These are phyloP conservation scores for Toxotes jaculatrix DNA, from an alignment of 2,113 vertebrate genomes.

Conservation along the genomic window DNA sequence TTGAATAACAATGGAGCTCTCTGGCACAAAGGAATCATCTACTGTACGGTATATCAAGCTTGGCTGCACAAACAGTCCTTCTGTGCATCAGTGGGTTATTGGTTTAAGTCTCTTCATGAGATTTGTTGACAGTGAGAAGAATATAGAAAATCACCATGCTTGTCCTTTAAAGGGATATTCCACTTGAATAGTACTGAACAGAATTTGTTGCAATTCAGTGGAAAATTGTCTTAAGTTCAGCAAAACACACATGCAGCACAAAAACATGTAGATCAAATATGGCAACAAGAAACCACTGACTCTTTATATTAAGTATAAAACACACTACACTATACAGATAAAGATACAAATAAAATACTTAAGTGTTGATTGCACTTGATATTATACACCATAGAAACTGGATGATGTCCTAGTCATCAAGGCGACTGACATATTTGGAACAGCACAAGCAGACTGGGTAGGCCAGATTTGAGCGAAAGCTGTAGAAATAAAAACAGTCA, in stretches of 20 bases:
- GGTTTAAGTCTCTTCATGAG: neutral
- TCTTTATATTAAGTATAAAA: neutral
- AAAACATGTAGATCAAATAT: neutral
- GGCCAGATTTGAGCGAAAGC: too few relatives aligned
- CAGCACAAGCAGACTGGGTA: too few relatives aligned
- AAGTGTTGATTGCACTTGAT: neutral
- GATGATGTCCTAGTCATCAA: too few relatives aligned
- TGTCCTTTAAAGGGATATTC: neutral
- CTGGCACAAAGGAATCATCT: neutral
- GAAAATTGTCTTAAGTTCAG: neutral
- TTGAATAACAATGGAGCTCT: neutral
- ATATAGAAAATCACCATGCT: neutral
- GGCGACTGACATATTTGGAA: too few relatives aligned
- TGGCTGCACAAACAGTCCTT: neutral
- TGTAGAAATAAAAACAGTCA: too few relatives aligned
- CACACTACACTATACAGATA: too few relatives aligned
- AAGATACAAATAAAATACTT: neutral
- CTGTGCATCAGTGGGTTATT: neutral
- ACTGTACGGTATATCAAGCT: neutral
- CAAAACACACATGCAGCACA: neutral
- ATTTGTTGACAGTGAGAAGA: neutral
- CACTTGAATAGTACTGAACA: neutral
- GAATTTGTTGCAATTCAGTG: neutral
- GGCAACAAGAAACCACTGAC: too few relatives aligned
- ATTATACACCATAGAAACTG: too few relatives aligned